Base-by-base conservation (phyloP, 1,140 invertebrate genomes). In the Drosophila baimaii region DNA sequence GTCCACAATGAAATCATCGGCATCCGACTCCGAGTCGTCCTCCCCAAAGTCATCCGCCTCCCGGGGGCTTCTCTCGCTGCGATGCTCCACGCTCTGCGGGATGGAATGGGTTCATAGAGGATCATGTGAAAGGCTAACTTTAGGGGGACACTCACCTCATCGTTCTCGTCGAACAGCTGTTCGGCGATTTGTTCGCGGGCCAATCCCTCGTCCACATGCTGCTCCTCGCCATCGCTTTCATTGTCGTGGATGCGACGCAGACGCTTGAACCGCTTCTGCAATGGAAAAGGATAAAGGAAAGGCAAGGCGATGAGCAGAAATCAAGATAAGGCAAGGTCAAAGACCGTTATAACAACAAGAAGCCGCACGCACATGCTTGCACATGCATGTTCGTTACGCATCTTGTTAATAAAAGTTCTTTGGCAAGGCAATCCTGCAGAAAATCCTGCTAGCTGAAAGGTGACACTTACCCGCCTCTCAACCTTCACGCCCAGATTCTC, bases 401-500 rank as follows among this genome's bases (percentile, higher is more conserved):
- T n/a, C n/a, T n/a, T n/a, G n/a, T n/a, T n/a, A n/a, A n/a, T n/a
- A n/a, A n/a, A n/a, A n/a, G n/a, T n/a, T n/a, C n/a, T n/a, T n/a
- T n/a, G n/a, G n/a, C n/a, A n/a, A n/a, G n/a, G n/a, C n/a, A n/a
- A n/a, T n/a, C n/a, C n/a, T n/a, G n/a, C n/a, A n/a, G n/a, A n/a
- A n/a, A n/a, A n/a, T n/a, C n/a, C n/a, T n/a, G n/a, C n/a, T n/a
- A n/a, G n/a, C n/a, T n/a, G n/a, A n/a, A n/a, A 17, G 17, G 12
- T 7, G 17, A 44, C 31, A 86, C 93, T 93, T 94, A 97, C 97
- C 85, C 96, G 95, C 90, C 94, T 93, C 92, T 97, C 95, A 69
- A 99, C 95, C 95, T 99, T 98, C 12, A 98, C 96, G 70, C 98
- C 99, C 74, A 99, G 95, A 95, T 99, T 99, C 92, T 99, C 99